A percentile compares a stretch with the other conserved stretches of the same genome.
These are phyloP conservation scores for Aleiodes testaceus DNA, from an alignment of 2,888 invertebrate species.

Conservation along the genomic window DNA sequence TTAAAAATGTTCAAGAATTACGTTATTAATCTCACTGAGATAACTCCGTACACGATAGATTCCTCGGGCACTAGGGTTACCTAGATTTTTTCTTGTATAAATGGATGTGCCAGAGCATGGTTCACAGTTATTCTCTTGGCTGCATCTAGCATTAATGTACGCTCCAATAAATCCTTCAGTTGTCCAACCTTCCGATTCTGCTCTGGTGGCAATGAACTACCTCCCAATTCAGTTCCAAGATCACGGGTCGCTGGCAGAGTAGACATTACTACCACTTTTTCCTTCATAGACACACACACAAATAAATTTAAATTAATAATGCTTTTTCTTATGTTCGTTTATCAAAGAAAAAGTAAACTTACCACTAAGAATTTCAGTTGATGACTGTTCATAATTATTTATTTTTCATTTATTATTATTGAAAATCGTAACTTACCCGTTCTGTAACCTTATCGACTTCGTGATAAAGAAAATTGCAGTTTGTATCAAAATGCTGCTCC, in stretches of 20 bases:
- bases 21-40: slow-evolving; percentile 37
- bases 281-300: slow-evolving; percentile 76
- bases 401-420: slow-evolving; percentile 17
- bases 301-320: slow-evolving; percentile 49
- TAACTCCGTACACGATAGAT: slow-evolving; percentile 16
- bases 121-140: slow-evolving; percentile 94
- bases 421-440: slow-evolving; percentile 79
- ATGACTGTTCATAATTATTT: background rate
- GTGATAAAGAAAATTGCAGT: slow-evolving; percentile 96
- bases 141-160: slow-evolving; percentile 93
- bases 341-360: slow-evolving; percentile 46
- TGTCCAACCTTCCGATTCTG: slow-evolving; percentile 94
- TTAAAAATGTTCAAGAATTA: slow-evolving; percentile 39
- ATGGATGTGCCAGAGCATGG: slow-evolving; percentile 94
- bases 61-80: slow-evolving; percentile 62
- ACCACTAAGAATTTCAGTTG: slow-evolving; percentile 50
- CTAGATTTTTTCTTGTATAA: slow-evolving; percentile 94
- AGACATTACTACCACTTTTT: slow-evolving; percentile 96
- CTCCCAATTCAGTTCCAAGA: slow-evolving; percentile 90
- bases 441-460: slow-evolving; percentile 99
- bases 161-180: slow-evolving; percentile 92
- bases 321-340: too few species aligned
- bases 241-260: slow-evolving; percentile 91
- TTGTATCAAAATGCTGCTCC: slow-evolving; percentile 96
- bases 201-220: slow-evolving; percentile 89